Evolutionary conservation across 2,888 invertebrate genomes (phyloP).

Genomic region (Sarcophaga carnaria): DNA sequence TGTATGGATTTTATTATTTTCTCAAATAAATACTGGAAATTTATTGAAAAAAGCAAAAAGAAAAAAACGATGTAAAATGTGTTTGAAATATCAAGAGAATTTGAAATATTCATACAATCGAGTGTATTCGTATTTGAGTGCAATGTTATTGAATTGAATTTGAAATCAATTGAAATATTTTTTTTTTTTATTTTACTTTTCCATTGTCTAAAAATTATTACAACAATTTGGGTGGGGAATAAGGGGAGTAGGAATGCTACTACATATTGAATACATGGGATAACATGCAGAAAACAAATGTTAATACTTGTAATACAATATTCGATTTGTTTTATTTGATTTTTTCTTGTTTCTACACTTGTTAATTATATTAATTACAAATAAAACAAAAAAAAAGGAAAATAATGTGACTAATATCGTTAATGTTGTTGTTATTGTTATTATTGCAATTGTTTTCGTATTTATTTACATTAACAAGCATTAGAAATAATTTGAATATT

Average conservation of each 20-base stretch:
- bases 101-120: background rate
- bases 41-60: slow-evolving; percentile 42
- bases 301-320: slow-evolving; percentile 44
- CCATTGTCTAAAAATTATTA: slow-evolving; percentile 26
- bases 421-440: slow-evolving; percentile 43
- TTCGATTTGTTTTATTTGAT: background rate
- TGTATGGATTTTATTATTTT: slow-evolving; percentile 9
- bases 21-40: slow-evolving; percentile 39
- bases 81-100: background rate
- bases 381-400: too few species aligned
- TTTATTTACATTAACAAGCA: background rate
- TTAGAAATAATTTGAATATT: background rate
- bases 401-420: slow-evolving; percentile 55
- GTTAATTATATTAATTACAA: slow-evolving; percentile 62
- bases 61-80: slow-evolving; percentile 48
- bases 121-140: background rate
- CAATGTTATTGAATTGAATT: background rate
- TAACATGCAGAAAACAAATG: slow-evolving; percentile 39
- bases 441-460: slow-evolving; percentile 22
- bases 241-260: background rate
- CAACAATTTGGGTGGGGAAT: background rate
- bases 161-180: slow-evolving; percentile 32
- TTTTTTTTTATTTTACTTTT: background rate
- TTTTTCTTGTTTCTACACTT: slow-evolving; percentile 4
- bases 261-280: slow-evolving; percentile 29